Conservation (phyloP, 2,113 vertebrate species). For the Archocentrus centrarchus region DNA sequence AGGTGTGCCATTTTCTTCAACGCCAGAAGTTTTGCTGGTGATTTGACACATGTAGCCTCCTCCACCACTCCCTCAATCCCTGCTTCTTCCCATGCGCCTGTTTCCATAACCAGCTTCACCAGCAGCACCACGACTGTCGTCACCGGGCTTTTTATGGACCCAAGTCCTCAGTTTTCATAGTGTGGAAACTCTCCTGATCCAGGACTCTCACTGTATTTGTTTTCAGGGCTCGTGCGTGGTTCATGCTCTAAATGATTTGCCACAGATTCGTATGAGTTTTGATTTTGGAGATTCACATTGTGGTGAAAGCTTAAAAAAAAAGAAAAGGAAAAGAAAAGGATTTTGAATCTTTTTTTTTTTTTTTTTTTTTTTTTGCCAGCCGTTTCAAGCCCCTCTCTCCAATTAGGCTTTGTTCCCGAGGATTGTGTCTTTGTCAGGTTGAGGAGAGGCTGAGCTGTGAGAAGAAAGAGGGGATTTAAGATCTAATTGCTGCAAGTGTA, state of each 20-base stretch:
- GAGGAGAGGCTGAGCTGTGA: conserved; percentile 13
- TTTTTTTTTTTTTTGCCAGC: not conserved
- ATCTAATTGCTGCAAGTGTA: conserved; percentile 52
- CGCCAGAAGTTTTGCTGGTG: not conserved
- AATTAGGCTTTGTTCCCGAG: conserved; percentile 18
- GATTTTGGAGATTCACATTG: conserved; percentile 1
- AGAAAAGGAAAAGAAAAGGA: not conserved
- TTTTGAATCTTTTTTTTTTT: conserved; percentile 15
- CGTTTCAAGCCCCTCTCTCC: not conserved
- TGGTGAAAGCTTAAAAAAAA: not conserved
- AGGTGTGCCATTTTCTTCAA: not conserved
- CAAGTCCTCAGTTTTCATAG: conserved; percentile 22
- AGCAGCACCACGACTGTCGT: conserved; percentile 56
- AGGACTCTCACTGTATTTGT: conserved; percentile 24
- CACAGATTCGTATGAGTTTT: not conserved
- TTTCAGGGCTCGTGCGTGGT: not conserved
- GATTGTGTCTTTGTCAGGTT: conserved; percentile 20
- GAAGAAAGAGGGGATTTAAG: conserved; percentile 37
- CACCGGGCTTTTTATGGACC: conserved; percentile 59
- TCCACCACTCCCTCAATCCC: conserved; percentile 1
- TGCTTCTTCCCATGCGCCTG: not conserved
- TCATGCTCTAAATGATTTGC: not conserved
- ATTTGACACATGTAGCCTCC: not conserved
- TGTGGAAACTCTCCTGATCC: conserved; percentile 32
- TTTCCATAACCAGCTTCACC: conserved; percentile 57